Conservation (phyloP, 37 sponge, comb jelly and placozoan genomes). For the Spongilla lacustris region DNA sequence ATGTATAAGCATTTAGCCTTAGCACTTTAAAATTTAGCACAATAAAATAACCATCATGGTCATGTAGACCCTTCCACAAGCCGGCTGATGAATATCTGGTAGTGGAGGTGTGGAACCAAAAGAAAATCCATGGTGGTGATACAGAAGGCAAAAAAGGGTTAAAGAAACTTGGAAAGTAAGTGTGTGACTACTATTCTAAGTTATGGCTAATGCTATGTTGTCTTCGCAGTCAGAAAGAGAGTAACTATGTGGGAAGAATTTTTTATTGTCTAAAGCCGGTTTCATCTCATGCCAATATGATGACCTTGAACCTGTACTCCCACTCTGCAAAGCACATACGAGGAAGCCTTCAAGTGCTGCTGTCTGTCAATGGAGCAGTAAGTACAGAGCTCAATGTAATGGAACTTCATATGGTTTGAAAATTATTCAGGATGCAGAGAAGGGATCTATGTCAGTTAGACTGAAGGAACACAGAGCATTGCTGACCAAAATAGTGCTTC, state of each 20-base stretch:
- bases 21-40: no score
- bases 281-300: constrained; percentile 8
- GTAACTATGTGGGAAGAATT: constrained; percentile 58
- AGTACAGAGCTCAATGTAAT: background rate
- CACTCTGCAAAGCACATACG: constrained; percentile 45
- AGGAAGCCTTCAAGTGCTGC: constrained; percentile 15
- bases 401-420: no score
- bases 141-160: background rate
- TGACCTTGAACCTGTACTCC: constrained; percentile 36
- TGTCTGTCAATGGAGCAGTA: background rate
- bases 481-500: background rate
- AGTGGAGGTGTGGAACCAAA: constrained; percentile 46
- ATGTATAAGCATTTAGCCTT: no score
- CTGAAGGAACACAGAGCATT: background rate
- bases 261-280: constrained; percentile 37
- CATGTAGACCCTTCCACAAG: constrained; percentile 13
- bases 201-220: background rate
- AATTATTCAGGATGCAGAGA: background rate
- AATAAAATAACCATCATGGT: background rate
- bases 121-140: background rate
- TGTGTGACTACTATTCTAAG: background rate
- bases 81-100: constrained; percentile 41
- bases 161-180: background rate
- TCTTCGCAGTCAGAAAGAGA: background rate
- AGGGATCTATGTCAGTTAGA: background rate